These are phyloP conservation scores for Luperina nickerlii DNA, from an alignment of 2,888 invertebrate genomes.

Conservation along the genomic window DNA sequence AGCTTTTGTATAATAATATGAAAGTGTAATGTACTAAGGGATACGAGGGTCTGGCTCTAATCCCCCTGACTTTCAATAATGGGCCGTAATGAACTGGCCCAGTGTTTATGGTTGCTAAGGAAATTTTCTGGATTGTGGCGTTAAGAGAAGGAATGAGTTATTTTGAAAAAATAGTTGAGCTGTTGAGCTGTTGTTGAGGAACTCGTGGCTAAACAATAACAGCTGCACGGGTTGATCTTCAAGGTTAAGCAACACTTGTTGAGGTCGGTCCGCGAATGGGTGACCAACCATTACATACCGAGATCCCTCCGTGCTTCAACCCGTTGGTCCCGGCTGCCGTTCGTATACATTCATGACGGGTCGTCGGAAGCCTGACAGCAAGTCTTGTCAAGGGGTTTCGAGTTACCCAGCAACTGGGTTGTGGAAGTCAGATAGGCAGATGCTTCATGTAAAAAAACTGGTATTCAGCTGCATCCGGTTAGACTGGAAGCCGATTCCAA, in stretches of 20 bases:
- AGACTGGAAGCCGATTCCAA: no score
- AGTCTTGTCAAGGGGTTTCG: no score
- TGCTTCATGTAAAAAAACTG: no score
- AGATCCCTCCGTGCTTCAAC: neutral
- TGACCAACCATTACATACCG: neutral
- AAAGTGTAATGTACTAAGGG: constrained; percentile 53
- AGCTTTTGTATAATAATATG: constrained; percentile 60
- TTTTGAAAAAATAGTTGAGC: constrained; percentile 15
- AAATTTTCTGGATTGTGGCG: constrained; percentile 25
- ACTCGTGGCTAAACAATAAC: neutral
- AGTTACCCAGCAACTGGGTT: neutral
- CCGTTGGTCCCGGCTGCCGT: no score
- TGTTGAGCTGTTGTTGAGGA: neutral
- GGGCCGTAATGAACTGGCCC: constrained; percentile 39
- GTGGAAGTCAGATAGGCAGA: no score
- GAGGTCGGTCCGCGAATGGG: neutral
- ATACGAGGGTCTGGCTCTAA: constrained; percentile 24
- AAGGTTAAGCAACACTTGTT: neutral
- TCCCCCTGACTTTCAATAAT: constrained; percentile 51
- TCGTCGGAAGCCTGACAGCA: neutral
- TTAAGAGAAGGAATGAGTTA: neutral
- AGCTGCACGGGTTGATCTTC: neutral
- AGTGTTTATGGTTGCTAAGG: constrained; percentile 36
- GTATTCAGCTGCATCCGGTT: no score
- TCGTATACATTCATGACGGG: no score